phyloP scores from a whole-genome alignment of 2,888 invertebrate species.

The Scrobipalpa atriplicella region DNA sequence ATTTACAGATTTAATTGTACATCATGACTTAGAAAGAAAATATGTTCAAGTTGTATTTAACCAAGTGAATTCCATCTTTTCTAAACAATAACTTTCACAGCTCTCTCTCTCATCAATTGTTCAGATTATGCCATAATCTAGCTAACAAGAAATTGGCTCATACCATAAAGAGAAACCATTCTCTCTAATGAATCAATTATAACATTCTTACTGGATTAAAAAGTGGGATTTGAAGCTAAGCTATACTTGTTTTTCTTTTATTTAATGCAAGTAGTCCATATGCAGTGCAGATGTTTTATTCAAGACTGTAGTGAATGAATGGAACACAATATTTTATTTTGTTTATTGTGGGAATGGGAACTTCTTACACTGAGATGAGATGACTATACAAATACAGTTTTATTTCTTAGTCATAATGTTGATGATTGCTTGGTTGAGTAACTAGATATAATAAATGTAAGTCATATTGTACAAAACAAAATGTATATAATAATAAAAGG shows the following conservation, averaged over 20 bases:
- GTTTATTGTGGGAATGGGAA: neutral
- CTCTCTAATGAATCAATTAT: slow-evolving; percentile 11
- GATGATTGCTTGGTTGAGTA: too few relatives aligned
- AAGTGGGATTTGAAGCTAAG: neutral
- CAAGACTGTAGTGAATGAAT: neutral
- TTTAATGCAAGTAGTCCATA: neutral
- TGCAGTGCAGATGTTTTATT: slow-evolving; percentile 13
- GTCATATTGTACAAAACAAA: too few relatives aligned
- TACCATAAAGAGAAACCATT: slow-evolving; percentile 1
- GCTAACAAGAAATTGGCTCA: neutral
- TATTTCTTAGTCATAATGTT: too few relatives aligned
- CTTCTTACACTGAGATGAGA: too few relatives aligned
- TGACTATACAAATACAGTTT: too few relatives aligned
- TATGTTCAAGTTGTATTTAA: too few relatives aligned
- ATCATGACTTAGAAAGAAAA: too few relatives aligned
- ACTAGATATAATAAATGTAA: too few relatives aligned
- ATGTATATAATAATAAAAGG: too few relatives aligned
- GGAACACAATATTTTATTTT: neutral
- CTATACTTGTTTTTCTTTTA: neutral
- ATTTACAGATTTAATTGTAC: too few relatives aligned
- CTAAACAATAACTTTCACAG: neutral
- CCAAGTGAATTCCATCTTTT: neutral
- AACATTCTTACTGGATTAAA: slow-evolving; percentile 12
- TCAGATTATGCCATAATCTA: neutral
- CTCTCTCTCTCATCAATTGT: neutral